phyloP scores from a whole-genome alignment of 37 sponge, comb jelly and placozoan species.

The Amphimedon queenslandica region DNA sequence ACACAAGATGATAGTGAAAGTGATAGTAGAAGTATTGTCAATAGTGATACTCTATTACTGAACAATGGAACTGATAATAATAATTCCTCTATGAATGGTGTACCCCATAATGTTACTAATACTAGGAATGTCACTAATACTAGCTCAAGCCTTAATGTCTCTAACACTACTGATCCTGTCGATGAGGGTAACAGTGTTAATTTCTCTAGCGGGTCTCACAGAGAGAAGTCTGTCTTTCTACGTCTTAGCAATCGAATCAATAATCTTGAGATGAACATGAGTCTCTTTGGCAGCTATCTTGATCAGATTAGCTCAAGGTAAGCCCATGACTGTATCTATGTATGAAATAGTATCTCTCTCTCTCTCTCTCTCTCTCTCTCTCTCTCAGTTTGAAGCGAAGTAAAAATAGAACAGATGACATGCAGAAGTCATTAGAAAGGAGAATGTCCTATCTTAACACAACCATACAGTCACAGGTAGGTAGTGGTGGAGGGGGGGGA shows the following conservation, averaged over 20 bases:
- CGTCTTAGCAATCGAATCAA: conserved; percentile 74
- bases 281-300: conserved; percentile 69
- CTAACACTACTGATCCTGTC: too few species aligned
- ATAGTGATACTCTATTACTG: too few species aligned
- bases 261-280: conserved; percentile 74
- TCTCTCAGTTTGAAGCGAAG: conserved; percentile 60
- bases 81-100: background rate
- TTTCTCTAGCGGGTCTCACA: too few species aligned
- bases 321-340: conserved; percentile 18
- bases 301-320: conserved; percentile 79
- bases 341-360: background rate
- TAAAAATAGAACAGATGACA: conserved; percentile 74
- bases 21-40: background rate
- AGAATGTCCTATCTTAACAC: conserved; percentile 45
- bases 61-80: too few species aligned
- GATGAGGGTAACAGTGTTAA: too few species aligned
- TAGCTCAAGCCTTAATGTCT: too few species aligned
- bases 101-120: background rate
- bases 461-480: conserved; percentile 2
- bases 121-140: background rate
- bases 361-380: background rate
- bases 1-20: background rate
- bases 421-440: conserved; percentile 50
- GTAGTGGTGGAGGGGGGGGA: too few species aligned
- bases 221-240: conserved; percentile 74